These are phyloP conservation scores for Cataglyphis rosenhaueri DNA, from an alignment of 2,888 invertebrate species.

Conservation along the genomic window DNA sequence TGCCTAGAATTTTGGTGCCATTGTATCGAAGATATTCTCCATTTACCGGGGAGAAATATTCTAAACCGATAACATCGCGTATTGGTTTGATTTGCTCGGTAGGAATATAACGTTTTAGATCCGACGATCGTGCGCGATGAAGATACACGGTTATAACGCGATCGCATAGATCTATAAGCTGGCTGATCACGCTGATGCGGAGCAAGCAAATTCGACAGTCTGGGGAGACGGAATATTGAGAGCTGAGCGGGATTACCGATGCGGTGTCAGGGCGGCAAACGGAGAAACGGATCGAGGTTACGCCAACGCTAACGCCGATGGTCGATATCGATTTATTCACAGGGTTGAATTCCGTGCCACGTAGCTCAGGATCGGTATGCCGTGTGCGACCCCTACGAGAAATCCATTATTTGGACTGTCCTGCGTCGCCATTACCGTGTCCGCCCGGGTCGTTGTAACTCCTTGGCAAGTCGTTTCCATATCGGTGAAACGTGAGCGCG, in stretches of 20 bases:
- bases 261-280: conserved; percentile 5
- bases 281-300: conserved; percentile 26
- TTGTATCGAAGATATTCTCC: background rate
- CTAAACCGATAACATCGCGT: conserved; percentile 10
- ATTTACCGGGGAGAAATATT: conserved; percentile 3
- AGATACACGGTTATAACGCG: conserved; percentile 29
- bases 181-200: conserved; percentile 45
- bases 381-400: conserved; percentile 73
- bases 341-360: background rate
- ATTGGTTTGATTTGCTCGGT: conserved; percentile 20
- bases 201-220: conserved; percentile 52
- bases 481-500: conserved; percentile 81
- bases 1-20: background rate
- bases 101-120: conserved; percentile 13
- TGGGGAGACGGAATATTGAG: conserved; percentile 53
- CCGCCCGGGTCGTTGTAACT: conserved; percentile 79
- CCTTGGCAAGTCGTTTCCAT: conserved; percentile 84
- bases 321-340: conserved; percentile 55
- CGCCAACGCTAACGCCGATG: conserved; percentile 35
- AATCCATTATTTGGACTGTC: conserved; percentile 83
- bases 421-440: conserved; percentile 63
- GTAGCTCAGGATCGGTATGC: conserved; percentile 37
- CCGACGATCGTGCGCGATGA: conserved; percentile 12
- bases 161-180: conserved; percentile 41
- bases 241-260: conserved; percentile 48